These are phyloP conservation scores for Crotalus viridis DNA, from an alignment of 2,113 vertebrate genomes.

Conservation along the genomic window DNA sequence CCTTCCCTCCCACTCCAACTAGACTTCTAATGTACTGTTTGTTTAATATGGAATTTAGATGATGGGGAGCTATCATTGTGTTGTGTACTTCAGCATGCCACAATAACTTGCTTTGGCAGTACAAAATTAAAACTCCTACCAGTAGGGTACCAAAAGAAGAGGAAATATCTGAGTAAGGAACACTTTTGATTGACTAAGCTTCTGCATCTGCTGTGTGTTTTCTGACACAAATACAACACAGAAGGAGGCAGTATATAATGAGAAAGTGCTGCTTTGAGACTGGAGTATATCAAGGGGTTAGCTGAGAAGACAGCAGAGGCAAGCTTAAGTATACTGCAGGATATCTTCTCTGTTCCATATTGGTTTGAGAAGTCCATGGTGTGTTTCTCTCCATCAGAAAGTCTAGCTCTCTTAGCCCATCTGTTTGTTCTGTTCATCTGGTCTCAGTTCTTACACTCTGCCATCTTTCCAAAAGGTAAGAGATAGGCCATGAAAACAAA, in stretches of 20 bases:
- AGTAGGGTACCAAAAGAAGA: background rate
- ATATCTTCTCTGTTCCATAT: background rate
- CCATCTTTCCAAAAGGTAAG: background rate
- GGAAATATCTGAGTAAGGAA: background rate
- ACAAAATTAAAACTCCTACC: background rate
- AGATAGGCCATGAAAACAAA: background rate
- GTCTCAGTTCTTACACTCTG: background rate
- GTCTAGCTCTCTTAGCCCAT: background rate
- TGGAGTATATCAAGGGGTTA: slow-evolving; percentile 1
- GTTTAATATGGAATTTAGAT: background rate
- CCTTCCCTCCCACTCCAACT: background rate
- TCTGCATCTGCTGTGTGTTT: background rate
- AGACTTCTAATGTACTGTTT: background rate
- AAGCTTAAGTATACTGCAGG: background rate
- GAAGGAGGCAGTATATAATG: background rate
- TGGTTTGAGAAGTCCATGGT: too few relatives aligned
- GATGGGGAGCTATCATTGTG: background rate
- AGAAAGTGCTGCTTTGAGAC: background rate
- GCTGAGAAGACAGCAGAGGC: background rate
- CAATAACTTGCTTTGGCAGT: background rate
- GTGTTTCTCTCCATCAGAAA: background rate
- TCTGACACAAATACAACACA: background rate
- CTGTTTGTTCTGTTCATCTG: background rate
- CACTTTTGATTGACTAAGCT: background rate
- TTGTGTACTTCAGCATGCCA: background rate